phyloP scores from a whole-genome alignment of 2,113 vertebrate genomes.

The Notothenia rossii region DNA sequence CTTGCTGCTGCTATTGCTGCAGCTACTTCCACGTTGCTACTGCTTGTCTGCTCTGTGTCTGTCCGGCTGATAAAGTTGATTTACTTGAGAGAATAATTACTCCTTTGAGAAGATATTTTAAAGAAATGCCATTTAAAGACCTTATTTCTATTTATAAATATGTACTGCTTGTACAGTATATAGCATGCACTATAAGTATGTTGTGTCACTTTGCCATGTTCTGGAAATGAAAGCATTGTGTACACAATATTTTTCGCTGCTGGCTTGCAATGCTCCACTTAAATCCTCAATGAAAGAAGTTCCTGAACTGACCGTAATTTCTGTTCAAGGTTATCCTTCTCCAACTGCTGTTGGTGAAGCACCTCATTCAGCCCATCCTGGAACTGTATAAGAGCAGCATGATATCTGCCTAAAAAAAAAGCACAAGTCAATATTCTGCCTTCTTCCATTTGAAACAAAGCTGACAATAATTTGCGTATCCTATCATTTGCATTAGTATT shows the following conservation, averaged over 20 bases:
- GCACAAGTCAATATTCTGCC: background rate
- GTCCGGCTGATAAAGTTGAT: too few relatives aligned
- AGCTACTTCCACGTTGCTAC: too few relatives aligned
- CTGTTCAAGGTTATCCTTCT: conserved; percentile 51
- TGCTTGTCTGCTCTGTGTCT: too few relatives aligned
- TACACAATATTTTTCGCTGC: background rate
- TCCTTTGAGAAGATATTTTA: background rate
- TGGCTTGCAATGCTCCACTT: background rate
- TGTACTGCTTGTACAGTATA: too few relatives aligned
- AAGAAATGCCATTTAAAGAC: background rate
- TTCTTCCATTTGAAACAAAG: background rate
- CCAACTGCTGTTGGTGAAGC: conserved; percentile 52
- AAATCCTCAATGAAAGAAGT: background rate
- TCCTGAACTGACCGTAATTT: conserved; percentile 63
- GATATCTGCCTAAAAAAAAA: conserved; percentile 57
- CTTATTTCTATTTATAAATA: background rate
- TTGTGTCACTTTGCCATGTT: background rate
- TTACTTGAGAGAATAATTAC: too few relatives aligned
- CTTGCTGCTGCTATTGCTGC: too few relatives aligned
- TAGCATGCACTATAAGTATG: background rate
- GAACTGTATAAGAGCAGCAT: conserved; percentile 40
- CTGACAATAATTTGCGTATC: background rate
- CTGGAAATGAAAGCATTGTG: background rate
- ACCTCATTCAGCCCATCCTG: conserved; percentile 48
- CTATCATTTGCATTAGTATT: background rate